These are phyloP conservation scores for Trachemys scripta DNA, from an alignment of 2,113 vertebrate genomes.

Conservation along the genomic window DNA sequence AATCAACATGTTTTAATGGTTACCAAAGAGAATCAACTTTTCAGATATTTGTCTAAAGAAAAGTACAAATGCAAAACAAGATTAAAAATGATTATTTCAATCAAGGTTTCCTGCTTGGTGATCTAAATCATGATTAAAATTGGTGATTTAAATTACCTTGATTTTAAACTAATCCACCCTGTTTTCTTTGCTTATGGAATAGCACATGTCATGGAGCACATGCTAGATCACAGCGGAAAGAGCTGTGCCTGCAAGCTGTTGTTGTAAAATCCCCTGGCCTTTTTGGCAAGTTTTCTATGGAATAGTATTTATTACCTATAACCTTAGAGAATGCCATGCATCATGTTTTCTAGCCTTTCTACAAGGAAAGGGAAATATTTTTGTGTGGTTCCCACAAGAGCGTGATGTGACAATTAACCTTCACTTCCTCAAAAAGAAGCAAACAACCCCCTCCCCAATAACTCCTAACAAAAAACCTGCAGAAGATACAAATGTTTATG, in stretches of 20 bases:
- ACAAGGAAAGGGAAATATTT: neutral
- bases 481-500: neutral
- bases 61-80: neutral
- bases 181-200: neutral
- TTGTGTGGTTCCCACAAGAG: neutral
- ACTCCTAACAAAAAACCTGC: neutral
- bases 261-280: neutral
- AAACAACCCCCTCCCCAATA: neutral
- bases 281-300: neutral
- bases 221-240: neutral
- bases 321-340: neutral
- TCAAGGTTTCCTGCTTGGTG: neutral
- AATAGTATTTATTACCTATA: neutral
- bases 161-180: neutral
- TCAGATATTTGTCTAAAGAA: neutral
- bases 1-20: neutral
- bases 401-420: neutral
- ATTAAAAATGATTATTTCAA: neutral
- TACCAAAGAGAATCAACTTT: neutral
- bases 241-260: neutral
- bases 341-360: neutral
- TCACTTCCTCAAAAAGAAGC: neutral
- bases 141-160: neutral
- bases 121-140: neutral
- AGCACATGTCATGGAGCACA: neutral